Base-by-base conservation (phyloP, 1,140 invertebrate species). In the Thalassaphorura encarpata region DNA sequence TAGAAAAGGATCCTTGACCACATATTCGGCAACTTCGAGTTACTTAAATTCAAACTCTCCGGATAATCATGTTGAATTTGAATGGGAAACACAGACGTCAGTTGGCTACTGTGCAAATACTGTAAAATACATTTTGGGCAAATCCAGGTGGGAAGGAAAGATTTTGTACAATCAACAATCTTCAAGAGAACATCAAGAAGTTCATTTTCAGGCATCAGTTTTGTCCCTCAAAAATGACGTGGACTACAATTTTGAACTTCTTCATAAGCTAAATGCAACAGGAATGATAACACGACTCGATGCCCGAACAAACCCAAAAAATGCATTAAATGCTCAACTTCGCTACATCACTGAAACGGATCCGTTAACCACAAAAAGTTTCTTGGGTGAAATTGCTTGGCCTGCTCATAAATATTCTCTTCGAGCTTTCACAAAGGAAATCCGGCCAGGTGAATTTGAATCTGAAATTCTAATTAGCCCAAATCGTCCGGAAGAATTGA, bases 91-190 rank as follows among this genome's bases (percentile, higher is more conserved):
- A 1, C 63, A 67, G 54, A 54, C 26, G 11, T 68, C 62, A 33
- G 36, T 43, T 6, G 66, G 67, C 1, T 70, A 67, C 41, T 58
- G 63, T 24, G 69, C 70, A 52, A 69, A 69, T 51, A 59, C 41
- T 27, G 40, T 50, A 18, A 60, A 59, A 31, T 47, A 66, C 15
- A 54, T 41, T 2, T 24, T 61, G 15, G 66, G 62, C 13, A 61
- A 61, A 52, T 16, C 64, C 39, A 46, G 63, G 26, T 66, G 64
- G 65, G 52, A 59, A 24, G 48, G 56, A 36, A 53, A 64, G 33
- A 45, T 60, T 15, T 26, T 67, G 5, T 66, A 63, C 52, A 54
- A 61, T 24, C 29, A 42, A 15, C 62, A 67, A 49, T 29, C 41
- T 1, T 48, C 45, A n/a, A 18, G 31, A 1, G 52, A 58, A 16